Evolutionary conservation across 2,797 vertebrate genomes (phyloP).

Genomic region (Amphiprion clarkii): DNA sequence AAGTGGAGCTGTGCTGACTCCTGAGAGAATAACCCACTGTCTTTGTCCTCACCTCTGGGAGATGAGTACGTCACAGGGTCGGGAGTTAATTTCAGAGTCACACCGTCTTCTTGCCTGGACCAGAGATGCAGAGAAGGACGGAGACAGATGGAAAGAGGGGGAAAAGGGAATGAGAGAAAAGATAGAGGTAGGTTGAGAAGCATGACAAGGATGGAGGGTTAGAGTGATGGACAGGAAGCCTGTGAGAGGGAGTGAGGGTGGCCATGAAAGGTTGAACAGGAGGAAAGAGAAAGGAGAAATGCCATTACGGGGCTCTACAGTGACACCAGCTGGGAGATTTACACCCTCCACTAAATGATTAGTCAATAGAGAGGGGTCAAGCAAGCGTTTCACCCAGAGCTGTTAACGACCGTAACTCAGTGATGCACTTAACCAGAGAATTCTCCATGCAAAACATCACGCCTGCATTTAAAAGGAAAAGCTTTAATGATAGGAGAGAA

Average conservation of each 20-base stretch:
- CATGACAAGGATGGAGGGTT: constrained; percentile 41
- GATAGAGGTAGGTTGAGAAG: constrained; percentile 23
- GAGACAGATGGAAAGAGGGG: constrained; percentile 25
- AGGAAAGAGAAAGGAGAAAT: constrained; percentile 70
- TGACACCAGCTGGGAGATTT: constrained; percentile 84
- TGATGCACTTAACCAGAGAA: constrained; percentile 84
- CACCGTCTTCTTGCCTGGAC: constrained; percentile 90
- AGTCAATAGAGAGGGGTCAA: constrained; percentile 85
- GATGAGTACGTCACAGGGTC: constrained; percentile 89
- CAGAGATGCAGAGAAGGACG: constrained; percentile 30
- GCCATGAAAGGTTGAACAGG: constrained; percentile 71
- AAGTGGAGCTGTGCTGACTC: constrained; percentile 42
- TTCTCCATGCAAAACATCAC: constrained; percentile 83
- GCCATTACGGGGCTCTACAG: constrained; percentile 78
- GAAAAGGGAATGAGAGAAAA: constrained; percentile 32
- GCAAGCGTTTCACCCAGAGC: constrained; percentile 83
- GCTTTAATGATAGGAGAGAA: constrained; percentile 79
- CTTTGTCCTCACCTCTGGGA: constrained; percentile 89
- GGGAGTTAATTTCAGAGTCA: constrained; percentile 89
- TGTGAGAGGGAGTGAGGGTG: constrained; percentile 60
- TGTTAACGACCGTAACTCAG: constrained; percentile 85
- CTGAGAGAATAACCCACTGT: constrained; percentile 57
- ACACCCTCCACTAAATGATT: constrained; percentile 84
- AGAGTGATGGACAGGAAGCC: constrained; percentile 63
- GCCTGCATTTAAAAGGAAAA: constrained; percentile 79